These are phyloP conservation scores for Eilema caniola DNA, from an alignment of 2,888 invertebrate genomes.

Conservation along the genomic window DNA sequence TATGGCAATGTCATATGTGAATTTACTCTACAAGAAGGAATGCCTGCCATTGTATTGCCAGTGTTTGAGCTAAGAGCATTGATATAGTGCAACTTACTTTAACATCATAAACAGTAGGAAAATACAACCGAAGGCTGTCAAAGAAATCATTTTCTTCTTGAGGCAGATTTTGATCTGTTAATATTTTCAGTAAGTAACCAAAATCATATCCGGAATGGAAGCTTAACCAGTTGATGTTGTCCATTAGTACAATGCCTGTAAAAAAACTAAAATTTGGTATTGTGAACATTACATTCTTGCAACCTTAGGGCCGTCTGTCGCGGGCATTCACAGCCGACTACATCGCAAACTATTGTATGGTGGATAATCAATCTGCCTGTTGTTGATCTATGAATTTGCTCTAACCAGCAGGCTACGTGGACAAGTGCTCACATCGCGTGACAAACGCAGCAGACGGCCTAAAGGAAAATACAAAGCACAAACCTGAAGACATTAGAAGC, in stretches of 20 bases:
- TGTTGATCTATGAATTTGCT: no score
- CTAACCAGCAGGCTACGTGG: neutral
- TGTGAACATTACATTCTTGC: neutral
- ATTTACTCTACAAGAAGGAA: no score
- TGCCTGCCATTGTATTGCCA: no score
- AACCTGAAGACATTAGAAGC: conserved; percentile 98
- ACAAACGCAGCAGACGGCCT: neutral
- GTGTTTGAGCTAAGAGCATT: neutral
- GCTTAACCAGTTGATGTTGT: conserved; percentile 99
- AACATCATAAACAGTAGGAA: conserved; percentile 99
- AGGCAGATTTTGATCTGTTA: conserved; percentile 97
- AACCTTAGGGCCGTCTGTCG: neutral
- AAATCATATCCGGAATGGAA: conserved; percentile 99
- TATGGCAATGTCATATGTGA: no score
- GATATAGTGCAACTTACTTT: conserved; percentile 89
- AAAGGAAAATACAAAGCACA: conserved; percentile 12
- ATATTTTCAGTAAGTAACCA: conserved; percentile 97
- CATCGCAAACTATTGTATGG: no score
- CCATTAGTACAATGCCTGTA: conserved; percentile 95
- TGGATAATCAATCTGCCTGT: no score
- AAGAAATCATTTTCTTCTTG: conserved; percentile 98
- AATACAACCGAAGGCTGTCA: conserved; percentile 96
- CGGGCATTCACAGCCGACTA: no score
- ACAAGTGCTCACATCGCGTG: no score
- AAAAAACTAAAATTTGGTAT: conserved; percentile 24